Conservation (phyloP, 1,140 invertebrate genomes). For the Philaenus spumarius region DNA sequence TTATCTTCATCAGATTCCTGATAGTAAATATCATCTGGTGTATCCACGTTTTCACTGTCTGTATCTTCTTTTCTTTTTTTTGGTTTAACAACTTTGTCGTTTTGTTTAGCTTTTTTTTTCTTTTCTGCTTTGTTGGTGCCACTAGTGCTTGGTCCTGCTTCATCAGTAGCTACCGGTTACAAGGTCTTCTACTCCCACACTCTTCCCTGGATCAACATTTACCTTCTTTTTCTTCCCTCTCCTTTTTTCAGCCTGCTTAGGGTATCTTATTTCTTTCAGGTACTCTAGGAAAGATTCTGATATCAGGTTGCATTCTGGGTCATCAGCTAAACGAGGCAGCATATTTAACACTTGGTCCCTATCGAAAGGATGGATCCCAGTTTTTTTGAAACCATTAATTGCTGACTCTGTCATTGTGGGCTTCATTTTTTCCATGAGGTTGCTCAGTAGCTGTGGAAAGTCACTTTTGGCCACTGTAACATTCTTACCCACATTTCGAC, state of each 20-base stretch:
- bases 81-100: too few species aligned
- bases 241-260: slow-evolving; percentile 1
- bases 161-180: neutral
- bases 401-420: slow-evolving; percentile 12
- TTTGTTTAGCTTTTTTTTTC: too few species aligned
- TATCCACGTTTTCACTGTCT: too few species aligned
- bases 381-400: too few species aligned
- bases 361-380: too few species aligned
- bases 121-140: too few species aligned
- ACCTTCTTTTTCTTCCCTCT: slow-evolving; percentile 14
- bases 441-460: slow-evolving; percentile 24
- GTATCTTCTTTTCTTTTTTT: too few species aligned
- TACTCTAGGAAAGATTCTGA: slow-evolving; percentile 17
- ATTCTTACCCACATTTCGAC: too few species aligned
- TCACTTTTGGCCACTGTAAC: too few species aligned
- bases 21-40: too few species aligned
- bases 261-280: slow-evolving; percentile 17
- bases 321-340: slow-evolving; percentile 7
- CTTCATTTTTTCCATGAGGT: slow-evolving; percentile 6
- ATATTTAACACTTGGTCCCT: slow-evolving; percentile 14
- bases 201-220: slow-evolving; percentile 3
- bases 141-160: too few species aligned
- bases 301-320: slow-evolving; percentile 9
- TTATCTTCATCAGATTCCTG: too few species aligned
- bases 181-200: slow-evolving; percentile 3